These are phyloP conservation scores for Drosophila leonis DNA, from an alignment of 2,888 invertebrate species.

Conservation along the genomic window DNA sequence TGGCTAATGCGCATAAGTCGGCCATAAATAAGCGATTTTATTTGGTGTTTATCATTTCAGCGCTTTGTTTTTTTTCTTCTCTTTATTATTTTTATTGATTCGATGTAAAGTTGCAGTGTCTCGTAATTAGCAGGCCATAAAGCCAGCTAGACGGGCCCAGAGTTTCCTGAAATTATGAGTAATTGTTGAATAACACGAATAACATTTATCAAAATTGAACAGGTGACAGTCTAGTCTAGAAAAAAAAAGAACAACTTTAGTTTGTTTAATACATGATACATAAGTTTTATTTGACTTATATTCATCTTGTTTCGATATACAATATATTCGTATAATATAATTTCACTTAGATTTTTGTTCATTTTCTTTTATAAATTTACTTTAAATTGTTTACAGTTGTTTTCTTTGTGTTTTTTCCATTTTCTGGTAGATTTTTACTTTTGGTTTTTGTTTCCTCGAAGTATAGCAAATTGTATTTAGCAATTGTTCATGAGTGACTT, in stretches of 20 bases:
- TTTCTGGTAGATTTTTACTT: slow-evolving; percentile 47
- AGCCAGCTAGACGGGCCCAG: slow-evolving; percentile 12
- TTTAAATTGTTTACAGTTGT: slow-evolving; percentile 63
- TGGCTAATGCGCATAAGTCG: slow-evolving; percentile 48
- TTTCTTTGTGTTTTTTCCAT: slow-evolving; percentile 22
- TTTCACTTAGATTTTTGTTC: slow-evolving; percentile 72
- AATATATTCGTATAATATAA: slow-evolving; percentile 77
- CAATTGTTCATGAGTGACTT: slow-evolving; percentile 54
- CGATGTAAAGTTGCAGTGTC: slow-evolving; percentile 44
- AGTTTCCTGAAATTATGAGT: slow-evolving; percentile 61
- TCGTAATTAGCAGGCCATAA: slow-evolving; percentile 61
- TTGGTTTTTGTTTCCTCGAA: slow-evolving; percentile 52
- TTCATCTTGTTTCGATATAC: slow-evolving; percentile 78
- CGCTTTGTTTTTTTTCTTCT: slow-evolving; percentile 12
- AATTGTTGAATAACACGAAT: slow-evolving; percentile 38
- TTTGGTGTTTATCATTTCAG: slow-evolving; percentile 66
- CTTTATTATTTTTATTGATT: slow-evolving; percentile 52
- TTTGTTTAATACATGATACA: slow-evolving; percentile 75
- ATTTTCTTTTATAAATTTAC: slow-evolving; percentile 46
- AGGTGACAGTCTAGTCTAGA: background rate
- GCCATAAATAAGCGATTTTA: slow-evolving; percentile 72
- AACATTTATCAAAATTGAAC: slow-evolving; percentile 2
- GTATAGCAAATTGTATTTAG: slow-evolving; percentile 71
- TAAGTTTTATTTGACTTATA: slow-evolving; percentile 77
- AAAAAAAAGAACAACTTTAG: slow-evolving; percentile 21